Base-by-base conservation (phyloP, 2,888 invertebrate species). In the Terebella lapidaria region DNA sequence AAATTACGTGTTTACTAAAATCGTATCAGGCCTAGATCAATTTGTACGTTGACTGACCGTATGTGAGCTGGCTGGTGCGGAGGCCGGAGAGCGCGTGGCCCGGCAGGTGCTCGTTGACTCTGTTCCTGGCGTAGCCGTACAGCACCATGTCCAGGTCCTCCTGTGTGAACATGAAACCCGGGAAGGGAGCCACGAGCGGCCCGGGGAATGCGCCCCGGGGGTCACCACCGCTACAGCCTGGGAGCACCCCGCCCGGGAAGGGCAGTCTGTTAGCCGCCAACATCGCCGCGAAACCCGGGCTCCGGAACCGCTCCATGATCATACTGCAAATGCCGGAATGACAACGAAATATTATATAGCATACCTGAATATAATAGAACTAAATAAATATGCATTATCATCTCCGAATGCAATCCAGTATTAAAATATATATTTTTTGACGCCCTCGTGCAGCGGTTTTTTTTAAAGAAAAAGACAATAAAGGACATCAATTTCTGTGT, bases 31-130 rank as follows among this genome's bases (percentile, higher is more conserved):
- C n/a, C n/a, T n/a, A n/a, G n/a, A n/a, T n/a, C n/a, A n/a, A n/a
- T n/a, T n/a, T n/a, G n/a, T n/a, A n/a, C n/a, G n/a, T n/a, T n/a
- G n/a, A n/a, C 71, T 70, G 64, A 76, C 77, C 75, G 63, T 77
- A 74, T 35, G 70, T 76, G 18, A 77, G 68, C 56, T 76, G 72
- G 15, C 71, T 71, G 2, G 74, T 71, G 53, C 72, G 66, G 3
- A 78, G 69, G 4, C 77, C 75, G 1, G 78, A 77, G 35, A 77
- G 65, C 3, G 77, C 78, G 59, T 76, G 77, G 22, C 74, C 73
- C 15, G 70, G 72, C 26, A 56, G 49, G 45, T 64, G 66, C 18
- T 64, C 67, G 57, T 67, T 68, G 25, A 67, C 69, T 22, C 67
- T 66, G 28, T 65, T 69, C 49, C 68, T 69, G 24, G 74, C 73